Evolutionary conservation across 2,888 invertebrate genomes (phyloP).

Genomic region (Lycophotia porphyrea): DNA sequence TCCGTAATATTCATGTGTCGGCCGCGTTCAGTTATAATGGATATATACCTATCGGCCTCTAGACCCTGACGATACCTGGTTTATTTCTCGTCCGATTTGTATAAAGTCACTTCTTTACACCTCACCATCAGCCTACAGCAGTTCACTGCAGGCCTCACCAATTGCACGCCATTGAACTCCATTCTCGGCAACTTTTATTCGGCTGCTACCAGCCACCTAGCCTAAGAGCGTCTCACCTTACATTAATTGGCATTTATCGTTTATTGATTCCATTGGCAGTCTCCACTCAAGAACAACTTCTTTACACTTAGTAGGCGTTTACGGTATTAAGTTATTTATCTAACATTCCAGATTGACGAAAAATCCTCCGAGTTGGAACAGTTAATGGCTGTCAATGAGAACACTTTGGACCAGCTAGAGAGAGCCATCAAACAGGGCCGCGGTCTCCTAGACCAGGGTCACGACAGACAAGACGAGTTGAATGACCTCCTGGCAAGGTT

Average conservation of each 20-base stretch:
- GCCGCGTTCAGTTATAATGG: not conserved
- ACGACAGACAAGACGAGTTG: constrained; percentile 92
- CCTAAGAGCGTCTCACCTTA: not conserved
- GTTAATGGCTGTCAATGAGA: constrained; percentile 89
- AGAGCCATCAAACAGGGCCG: constrained; percentile 92
- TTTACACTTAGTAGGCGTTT: not conserved
- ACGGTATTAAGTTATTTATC: not conserved
- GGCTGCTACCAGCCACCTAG: not conserved
- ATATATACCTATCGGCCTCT: not conserved
- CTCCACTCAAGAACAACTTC: not conserved
- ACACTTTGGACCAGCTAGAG: constrained; percentile 91
- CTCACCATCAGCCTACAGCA: not conserved
- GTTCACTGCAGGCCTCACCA: not conserved
- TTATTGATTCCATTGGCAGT: not conserved
- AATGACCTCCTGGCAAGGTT: constrained; percentile 95
- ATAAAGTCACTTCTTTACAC: not conserved
- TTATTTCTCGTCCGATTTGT: not conserved
- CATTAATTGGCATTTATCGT: too few relatives aligned
- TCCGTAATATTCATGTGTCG: not conserved
- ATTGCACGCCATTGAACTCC: not conserved
- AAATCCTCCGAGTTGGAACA: constrained; percentile 85
- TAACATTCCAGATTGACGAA: constrained; percentile 88
- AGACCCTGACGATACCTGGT: not conserved
- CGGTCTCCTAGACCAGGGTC: constrained; percentile 91
- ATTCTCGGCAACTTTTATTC: not conserved